Conservation (phyloP, 2,888 invertebrate genomes). For the Spisula solida region DNA sequence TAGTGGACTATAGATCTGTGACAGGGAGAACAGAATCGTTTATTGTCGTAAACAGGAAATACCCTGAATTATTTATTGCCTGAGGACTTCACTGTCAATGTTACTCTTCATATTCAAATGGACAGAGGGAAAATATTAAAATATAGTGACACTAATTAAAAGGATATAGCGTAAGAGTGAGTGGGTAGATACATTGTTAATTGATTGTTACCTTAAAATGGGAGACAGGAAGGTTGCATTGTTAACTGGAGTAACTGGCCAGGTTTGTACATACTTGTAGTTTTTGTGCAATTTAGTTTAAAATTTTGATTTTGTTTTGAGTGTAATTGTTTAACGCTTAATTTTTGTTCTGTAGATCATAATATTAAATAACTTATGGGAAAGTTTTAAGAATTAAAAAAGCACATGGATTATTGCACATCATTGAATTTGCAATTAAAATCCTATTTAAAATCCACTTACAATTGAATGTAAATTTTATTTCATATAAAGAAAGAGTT, state of each 20-base stretch:
- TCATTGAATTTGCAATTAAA: no score
- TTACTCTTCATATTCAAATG: background rate
- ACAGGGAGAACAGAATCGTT: background rate
- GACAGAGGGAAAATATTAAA: background rate
- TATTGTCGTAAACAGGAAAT: background rate
- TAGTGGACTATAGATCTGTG: background rate
- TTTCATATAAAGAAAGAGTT: no score
- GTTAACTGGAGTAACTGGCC: slow-evolving; percentile 98
- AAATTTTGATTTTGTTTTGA: background rate
- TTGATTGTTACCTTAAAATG: background rate
- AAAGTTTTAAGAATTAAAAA: background rate
- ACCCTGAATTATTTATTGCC: background rate
- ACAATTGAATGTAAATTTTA: no score
- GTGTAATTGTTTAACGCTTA: background rate
- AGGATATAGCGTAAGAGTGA: background rate
- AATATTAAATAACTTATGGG: no score
- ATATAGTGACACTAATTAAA: background rate
- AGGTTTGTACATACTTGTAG: slow-evolving; percentile 91
- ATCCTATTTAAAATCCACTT: no score
- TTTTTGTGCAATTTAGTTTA: background rate
- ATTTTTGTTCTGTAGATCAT: background rate
- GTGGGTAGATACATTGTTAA: background rate
- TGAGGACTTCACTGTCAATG: background rate
- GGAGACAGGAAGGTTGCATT: slow-evolving; percentile 91
- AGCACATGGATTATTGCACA: no score